Conservation (phyloP, 1,140 invertebrate genomes). For the Apis laboriosa region DNA sequence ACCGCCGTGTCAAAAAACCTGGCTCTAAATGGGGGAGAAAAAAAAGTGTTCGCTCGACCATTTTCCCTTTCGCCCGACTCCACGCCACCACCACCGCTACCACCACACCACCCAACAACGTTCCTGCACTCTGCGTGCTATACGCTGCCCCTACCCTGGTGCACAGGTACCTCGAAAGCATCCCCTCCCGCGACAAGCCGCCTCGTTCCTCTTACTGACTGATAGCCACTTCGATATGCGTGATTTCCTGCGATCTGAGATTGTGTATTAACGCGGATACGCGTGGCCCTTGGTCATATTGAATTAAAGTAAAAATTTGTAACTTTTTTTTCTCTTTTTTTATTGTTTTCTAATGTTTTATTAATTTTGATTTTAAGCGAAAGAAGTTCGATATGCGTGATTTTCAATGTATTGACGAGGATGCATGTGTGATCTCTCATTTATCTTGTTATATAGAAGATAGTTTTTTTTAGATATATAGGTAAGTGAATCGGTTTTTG, state of each 20-base stretch:
- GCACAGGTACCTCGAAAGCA: constrained; percentile 29
- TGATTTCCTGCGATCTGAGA: constrained; percentile 33
- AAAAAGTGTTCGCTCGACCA: constrained; percentile 68
- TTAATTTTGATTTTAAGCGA: too few species aligned
- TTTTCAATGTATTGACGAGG: too few species aligned
- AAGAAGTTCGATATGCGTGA: too few species aligned
- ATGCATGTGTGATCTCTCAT: too few species aligned
- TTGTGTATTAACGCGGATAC: neutral
- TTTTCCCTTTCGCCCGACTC: constrained; percentile 78
- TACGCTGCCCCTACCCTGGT: constrained; percentile 31
- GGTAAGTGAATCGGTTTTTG: too few species aligned
- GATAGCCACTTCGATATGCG: constrained; percentile 45
- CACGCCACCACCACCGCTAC: constrained; percentile 51
- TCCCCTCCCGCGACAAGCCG: constrained; percentile 33
- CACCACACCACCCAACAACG: constrained; percentile 20
- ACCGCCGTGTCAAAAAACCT: constrained; percentile 76
- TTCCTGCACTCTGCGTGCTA: constrained; percentile 14
- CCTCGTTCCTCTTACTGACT: constrained; percentile 44
- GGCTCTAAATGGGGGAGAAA: constrained; percentile 65
- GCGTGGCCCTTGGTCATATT: too few species aligned
- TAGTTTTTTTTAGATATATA: too few species aligned
- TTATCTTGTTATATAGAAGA: too few species aligned
- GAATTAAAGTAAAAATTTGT: too few species aligned
- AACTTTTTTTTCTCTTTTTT: too few species aligned
- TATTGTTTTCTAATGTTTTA: too few species aligned